phyloP scores from a whole-genome alignment of 2,797 vertebrate species.

The Clarias fuscus region DNA sequence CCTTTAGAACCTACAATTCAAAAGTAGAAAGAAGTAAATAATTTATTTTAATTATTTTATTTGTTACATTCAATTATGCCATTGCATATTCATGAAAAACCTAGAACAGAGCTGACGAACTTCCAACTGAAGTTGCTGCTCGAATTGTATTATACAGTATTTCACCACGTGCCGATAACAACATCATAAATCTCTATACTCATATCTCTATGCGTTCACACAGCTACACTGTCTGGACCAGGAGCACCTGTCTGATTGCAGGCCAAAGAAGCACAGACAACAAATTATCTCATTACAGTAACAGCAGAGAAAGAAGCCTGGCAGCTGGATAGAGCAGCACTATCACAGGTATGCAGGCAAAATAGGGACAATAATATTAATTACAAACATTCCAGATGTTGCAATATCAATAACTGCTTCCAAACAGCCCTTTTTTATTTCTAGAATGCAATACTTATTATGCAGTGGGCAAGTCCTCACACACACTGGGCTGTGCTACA shows the following conservation, averaged over 20 bases:
- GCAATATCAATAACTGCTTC: slow-evolving; percentile 25
- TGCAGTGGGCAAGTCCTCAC: slow-evolving; percentile 33
- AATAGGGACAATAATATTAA: slow-evolving; percentile 63
- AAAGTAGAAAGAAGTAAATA: neutral
- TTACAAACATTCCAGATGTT: slow-evolving; percentile 71
- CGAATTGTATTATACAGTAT: neutral
- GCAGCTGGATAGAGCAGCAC: slow-evolving; percentile 22
- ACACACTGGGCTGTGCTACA: slow-evolving; percentile 1
- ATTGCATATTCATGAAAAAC: too few species aligned
- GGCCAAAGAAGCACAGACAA: slow-evolving; percentile 29
- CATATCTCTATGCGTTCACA: neutral
- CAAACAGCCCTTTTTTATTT: slow-evolving; percentile 15
- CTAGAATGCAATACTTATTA: slow-evolving; percentile 30
- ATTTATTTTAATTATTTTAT: neutral
- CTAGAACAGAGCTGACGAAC: too few species aligned
- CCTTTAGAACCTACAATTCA: neutral
- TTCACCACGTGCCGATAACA: neutral
- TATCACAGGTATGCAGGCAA: slow-evolving; percentile 59
- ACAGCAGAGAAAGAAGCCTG: slow-evolving; percentile 23
- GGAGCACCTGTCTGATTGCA: slow-evolving; percentile 19
- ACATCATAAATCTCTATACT: neutral
- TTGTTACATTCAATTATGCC: too few species aligned
- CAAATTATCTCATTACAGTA: slow-evolving; percentile 22
- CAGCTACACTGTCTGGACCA: slow-evolving; percentile 16
- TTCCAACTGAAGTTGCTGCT: neutral